Conservation (phyloP, 2,113 vertebrate genomes). For the Lanius ludovicianus region DNA sequence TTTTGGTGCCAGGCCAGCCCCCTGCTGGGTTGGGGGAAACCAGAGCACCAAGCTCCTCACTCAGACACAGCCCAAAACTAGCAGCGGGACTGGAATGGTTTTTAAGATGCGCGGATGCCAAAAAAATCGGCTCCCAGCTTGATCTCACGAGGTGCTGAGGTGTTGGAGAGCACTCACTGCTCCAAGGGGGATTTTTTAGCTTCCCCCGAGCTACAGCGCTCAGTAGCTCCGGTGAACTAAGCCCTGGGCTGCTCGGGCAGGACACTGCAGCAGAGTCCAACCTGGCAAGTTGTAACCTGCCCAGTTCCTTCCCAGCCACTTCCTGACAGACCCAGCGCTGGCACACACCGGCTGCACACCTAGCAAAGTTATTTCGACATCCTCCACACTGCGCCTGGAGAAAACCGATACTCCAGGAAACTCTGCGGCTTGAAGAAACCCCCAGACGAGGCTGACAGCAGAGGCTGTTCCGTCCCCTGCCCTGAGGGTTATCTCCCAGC, state of each 20-base stretch:
- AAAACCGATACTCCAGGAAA: slow-evolving; percentile 4
- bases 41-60: not conserved
- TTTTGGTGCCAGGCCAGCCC: not conserved
- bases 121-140: not conserved
- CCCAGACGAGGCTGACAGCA: not conserved
- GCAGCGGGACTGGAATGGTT: not conserved
- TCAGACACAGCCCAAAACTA: not conserved
- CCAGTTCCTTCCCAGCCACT: not conserved
- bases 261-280: not conserved
- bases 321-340: not conserved
- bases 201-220: accelerated
- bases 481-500: not conserved
- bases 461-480: not conserved
- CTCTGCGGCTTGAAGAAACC: not conserved
- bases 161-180: not conserved
- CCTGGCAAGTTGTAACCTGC: not conserved
- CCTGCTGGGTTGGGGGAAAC: not conserved
- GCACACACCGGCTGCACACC: not conserved
- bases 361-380: not conserved
- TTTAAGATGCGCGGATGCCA: not conserved
- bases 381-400: not conserved
- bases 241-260: accelerated
- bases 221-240: accelerated
- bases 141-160: not conserved
- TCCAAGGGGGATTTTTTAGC: not conserved